These are phyloP conservation scores for Artemisiospiza belli DNA, from an alignment of 2,113 vertebrate species.

Conservation along the genomic window DNA sequence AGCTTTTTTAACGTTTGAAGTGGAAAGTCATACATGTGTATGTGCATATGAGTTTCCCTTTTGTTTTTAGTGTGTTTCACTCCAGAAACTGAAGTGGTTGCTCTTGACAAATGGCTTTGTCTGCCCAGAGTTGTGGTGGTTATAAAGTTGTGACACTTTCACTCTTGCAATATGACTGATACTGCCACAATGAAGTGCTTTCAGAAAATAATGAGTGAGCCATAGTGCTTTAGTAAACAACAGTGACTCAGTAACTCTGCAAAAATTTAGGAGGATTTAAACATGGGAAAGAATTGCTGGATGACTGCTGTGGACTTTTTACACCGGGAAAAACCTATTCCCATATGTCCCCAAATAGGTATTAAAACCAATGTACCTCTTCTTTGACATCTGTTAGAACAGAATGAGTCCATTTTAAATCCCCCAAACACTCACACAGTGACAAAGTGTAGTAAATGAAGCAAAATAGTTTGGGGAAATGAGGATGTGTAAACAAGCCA, in stretches of 20 bases:
- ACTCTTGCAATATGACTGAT: neutral
- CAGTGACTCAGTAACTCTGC: constrained; percentile 31
- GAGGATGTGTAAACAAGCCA: constrained; percentile 71
- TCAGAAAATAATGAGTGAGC: constrained; percentile 14
- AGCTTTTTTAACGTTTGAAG: neutral
- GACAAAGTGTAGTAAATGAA: constrained; percentile 73
- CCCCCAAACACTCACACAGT: constrained; percentile 61
- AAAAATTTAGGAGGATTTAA: constrained; percentile 55
- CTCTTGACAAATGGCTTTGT: neutral
- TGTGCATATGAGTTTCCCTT: neutral
- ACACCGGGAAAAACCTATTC: constrained; percentile 44
- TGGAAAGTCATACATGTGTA: neutral
- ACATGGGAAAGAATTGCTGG: constrained; percentile 26
- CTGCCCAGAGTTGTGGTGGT: neutral
- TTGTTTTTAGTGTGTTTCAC: neutral
- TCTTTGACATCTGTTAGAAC: constrained; percentile 80
- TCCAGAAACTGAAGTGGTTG: neutral
- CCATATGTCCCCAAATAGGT: constrained; percentile 62
- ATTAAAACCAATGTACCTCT: constrained; percentile 80
- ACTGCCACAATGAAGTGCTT: neutral
- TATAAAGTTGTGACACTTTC: constrained; percentile 3
- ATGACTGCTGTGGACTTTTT: constrained; percentile 46
- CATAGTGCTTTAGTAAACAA: constrained; percentile 22
- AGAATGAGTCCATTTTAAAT: constrained; percentile 75
- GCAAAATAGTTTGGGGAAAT: constrained; percentile 74